Conservation (phyloP, 2,797 vertebrate genomes). For the Etheostoma nigrum region DNA sequence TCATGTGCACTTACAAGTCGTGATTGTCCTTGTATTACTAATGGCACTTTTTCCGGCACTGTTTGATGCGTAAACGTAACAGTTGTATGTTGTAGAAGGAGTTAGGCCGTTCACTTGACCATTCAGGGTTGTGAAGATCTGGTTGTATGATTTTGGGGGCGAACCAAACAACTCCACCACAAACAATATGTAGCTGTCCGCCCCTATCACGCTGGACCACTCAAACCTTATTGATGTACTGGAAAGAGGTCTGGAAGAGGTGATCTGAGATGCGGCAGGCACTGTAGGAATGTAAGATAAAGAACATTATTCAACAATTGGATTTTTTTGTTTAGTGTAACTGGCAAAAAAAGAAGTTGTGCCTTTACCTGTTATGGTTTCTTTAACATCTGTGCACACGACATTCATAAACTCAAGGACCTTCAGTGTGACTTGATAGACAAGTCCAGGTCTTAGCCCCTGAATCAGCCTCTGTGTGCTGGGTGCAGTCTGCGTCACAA, state of each 20-base stretch:
- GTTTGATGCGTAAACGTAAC: conserved; percentile 80
- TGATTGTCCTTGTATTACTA: conserved; percentile 73
- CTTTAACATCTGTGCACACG: conserved; percentile 50
- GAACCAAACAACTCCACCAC: conserved; percentile 45
- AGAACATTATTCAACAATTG: background rate
- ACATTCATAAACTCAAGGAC: conserved; percentile 52
- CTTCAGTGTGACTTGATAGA: conserved; percentile 81
- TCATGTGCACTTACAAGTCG: conserved; percentile 80
- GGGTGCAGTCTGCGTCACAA: conserved; percentile 28
- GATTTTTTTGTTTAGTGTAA: background rate
- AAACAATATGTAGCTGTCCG: conserved; percentile 75
- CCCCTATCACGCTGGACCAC: conserved; percentile 80
- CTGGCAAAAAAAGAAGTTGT: background rate
- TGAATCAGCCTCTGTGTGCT: conserved; percentile 70
- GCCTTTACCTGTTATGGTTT: conserved; percentile 79
- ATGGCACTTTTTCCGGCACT: conserved; percentile 74
- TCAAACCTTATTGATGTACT: conserved; percentile 80
- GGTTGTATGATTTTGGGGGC: conserved; percentile 31
- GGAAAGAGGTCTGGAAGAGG: conserved; percentile 72
- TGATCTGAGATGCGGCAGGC: conserved; percentile 79
- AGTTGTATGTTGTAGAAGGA: conserved; percentile 77
- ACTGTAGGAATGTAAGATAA: conserved; percentile 72
- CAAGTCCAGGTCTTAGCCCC: conserved; percentile 78
- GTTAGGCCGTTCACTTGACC: conserved; percentile 70
- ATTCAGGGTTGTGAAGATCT: conserved; percentile 58